A percentile compares a stretch with the other conserved stretches of the same genome.
These are phyloP conservation scores for Amiota mariae DNA, from an alignment of 2,888 invertebrate genomes.

Conservation along the genomic window DNA sequence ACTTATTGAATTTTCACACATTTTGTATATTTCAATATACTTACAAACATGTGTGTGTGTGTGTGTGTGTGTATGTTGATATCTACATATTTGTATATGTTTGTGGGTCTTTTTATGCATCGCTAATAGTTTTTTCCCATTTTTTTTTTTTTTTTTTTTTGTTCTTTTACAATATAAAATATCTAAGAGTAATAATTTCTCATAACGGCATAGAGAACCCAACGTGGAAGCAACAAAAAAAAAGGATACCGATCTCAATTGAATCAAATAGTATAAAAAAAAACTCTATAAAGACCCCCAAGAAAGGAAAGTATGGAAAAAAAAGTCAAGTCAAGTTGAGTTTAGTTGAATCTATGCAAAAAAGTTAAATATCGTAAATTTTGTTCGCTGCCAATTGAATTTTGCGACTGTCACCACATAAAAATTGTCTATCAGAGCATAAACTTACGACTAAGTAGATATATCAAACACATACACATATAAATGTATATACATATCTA, in stretches of 20 bases:
- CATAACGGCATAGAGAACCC: slow-evolving; percentile 19
- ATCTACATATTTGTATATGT: too few relatives aligned
- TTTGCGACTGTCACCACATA: slow-evolving; percentile 29
- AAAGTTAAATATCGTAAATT: slow-evolving; percentile 25
- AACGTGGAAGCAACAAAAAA: background rate
- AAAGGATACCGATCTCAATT: slow-evolving; percentile 1
- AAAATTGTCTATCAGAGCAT: slow-evolving; percentile 30
- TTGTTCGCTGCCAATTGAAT: slow-evolving; percentile 28
- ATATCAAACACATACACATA: slow-evolving; percentile 15
- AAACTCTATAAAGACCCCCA: background rate
- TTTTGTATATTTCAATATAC: background rate
- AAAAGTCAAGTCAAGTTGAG: background rate
- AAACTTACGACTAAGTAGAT: slow-evolving; percentile 25
- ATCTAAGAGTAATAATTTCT: slow-evolving; percentile 20
- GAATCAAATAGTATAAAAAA: slow-evolving; percentile 11
- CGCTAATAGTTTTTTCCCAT: background rate
- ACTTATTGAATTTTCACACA: slow-evolving; percentile 19
- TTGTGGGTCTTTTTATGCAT: background rate
- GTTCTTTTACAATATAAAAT: too few relatives aligned
- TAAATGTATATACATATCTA: background rate
- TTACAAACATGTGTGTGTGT: too few relatives aligned
- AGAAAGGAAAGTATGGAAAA: background rate
- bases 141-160: too few relatives aligned
- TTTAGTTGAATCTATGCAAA: background rate
- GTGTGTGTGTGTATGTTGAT: too few relatives aligned